Evolutionary conservation across 2,113 vertebrate species (phyloP).

Genomic region (Colaptes auratus): DNA sequence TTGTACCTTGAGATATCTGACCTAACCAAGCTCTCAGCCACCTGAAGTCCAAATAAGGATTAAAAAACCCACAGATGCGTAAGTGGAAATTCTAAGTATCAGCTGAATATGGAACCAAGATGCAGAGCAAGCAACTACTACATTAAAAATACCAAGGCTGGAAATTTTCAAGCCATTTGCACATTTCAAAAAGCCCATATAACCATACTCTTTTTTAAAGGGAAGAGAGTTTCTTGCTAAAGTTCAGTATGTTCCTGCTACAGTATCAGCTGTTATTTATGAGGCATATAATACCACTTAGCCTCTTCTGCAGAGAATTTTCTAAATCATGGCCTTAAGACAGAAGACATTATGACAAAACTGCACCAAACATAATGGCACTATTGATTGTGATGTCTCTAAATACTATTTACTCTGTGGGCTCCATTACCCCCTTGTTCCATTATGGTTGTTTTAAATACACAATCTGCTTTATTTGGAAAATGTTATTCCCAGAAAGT

Average conservation of each 20-base stretch:
- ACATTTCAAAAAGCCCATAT: neutral
- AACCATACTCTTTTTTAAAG: neutral
- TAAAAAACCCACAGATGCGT: neutral
- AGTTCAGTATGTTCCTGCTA: neutral
- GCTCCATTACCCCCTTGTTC: neutral
- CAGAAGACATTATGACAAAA: conserved; percentile 33
- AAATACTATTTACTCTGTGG: conserved; percentile 7
- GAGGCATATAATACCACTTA: neutral
- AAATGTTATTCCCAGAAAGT: neutral
- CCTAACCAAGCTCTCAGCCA: neutral
- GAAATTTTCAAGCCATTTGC: neutral
- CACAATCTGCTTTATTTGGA: neutral
- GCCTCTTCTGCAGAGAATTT: neutral
- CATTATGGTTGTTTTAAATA: neutral
- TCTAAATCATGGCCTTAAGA: conserved; percentile 19
- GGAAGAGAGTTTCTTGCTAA: neutral
- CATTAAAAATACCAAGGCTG: neutral
- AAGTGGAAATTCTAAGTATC: conserved; percentile 1
- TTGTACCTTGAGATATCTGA: neutral
- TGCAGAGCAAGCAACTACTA: neutral
- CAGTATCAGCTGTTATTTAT: neutral
- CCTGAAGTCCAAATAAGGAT: neutral
- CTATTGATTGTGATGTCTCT: conserved; percentile 31
- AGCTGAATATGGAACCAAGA: neutral
- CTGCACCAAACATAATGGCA: conserved; percentile 1